Base-by-base conservation (phyloP, 2,113 vertebrate genomes). In the Pitta sordida region DNA sequence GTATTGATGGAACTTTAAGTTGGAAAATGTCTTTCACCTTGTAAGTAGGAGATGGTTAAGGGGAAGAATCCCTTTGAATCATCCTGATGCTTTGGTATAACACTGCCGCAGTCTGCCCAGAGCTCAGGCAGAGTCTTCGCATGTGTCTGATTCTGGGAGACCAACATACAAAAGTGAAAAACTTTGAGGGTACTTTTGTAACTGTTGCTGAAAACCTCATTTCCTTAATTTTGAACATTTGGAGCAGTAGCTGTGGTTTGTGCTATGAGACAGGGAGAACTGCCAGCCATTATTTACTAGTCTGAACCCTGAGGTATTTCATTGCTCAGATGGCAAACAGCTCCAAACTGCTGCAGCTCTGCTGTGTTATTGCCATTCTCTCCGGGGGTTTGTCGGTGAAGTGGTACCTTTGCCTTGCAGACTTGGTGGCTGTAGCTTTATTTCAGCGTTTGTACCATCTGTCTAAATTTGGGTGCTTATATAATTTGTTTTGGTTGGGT, bases 401-500 rank as follows among this genome's bases (percentile, higher is more conserved):
- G 36, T 39, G 16, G 4, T 85, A 16, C 43, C 65, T 92, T 93
- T 36, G 23, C 78, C 52, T 91, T 58, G 53, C 70, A 90, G 43
- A 85, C 58, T 43, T 43, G 52, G 73, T 91, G 43, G 89, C 76
- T 30, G 34, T 53, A 83, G 48, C n/a, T 92, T 90, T 75, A 56
- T 85, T 95, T 96, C 75, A 93, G 56, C 2, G 0, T 60, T 30
- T 53, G 18, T 67, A 36, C 69, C 70, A 65, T 4, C 37, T 93
- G 77, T 85, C 86, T 94, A 44, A 87, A 86, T 80, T 55, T 90
- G 68, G 13, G 59, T 68, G 60, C 70, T 89, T 92, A 41, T 92
- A 46, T 56, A 91, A 32, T 89, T 82, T 96, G 94, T 96, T 95
- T 94, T 96, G 79, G 79, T 74, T 96, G 93, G 86, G 77, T 74